phyloP scores from a whole-genome alignment of 2,797 vertebrate genomes.

The Sebastes kiyomatsui region DNA sequence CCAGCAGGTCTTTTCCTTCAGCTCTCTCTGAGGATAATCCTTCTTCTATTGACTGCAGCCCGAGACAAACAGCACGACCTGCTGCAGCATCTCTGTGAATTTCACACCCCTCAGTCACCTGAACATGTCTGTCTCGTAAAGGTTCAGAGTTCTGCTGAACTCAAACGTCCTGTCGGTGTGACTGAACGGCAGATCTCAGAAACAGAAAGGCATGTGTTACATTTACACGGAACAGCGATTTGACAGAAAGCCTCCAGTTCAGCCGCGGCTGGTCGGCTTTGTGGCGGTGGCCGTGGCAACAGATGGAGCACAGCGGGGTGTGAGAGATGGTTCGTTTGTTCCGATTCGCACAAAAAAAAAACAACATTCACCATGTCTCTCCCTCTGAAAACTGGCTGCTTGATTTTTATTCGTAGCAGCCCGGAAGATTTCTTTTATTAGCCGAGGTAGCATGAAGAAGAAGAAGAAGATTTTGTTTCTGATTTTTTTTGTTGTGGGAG shows the following conservation, averaged over 20 bases:
- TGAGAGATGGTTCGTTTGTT: slow-evolving; percentile 40
- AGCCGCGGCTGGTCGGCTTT: slow-evolving; percentile 7
- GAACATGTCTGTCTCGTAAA: not conserved
- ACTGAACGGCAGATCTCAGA: not conserved
- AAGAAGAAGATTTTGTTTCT: not conserved
- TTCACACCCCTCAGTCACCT: not conserved
- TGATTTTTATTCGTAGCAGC: slow-evolving; percentile 30
- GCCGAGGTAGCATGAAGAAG: not conserved
- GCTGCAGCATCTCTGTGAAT: not conserved
- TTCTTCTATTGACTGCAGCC: slow-evolving; percentile 13
- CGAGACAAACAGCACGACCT: slow-evolving; percentile 1
- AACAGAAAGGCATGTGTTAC: slow-evolving; percentile 7
- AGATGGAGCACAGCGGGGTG: slow-evolving; percentile 52
- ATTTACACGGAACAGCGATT: slow-evolving; percentile 17
- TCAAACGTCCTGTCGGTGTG: not conserved
- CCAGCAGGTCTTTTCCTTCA: slow-evolving; percentile 9
- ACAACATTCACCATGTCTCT: slow-evolving; percentile 20
- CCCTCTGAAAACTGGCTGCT: slow-evolving; percentile 18
- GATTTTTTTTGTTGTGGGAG: not conserved
- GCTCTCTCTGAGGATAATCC: slow-evolving; percentile 15
- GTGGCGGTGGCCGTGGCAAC: slow-evolving; percentile 29
- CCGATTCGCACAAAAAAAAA: not conserved
- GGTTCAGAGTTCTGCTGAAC: not conserved
- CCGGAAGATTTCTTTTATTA: slow-evolving; percentile 21
- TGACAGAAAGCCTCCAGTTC: slow-evolving; percentile 29